These are phyloP conservation scores for Villa cingulata DNA, from an alignment of 2,888 invertebrate genomes.

Conservation along the genomic window DNA sequence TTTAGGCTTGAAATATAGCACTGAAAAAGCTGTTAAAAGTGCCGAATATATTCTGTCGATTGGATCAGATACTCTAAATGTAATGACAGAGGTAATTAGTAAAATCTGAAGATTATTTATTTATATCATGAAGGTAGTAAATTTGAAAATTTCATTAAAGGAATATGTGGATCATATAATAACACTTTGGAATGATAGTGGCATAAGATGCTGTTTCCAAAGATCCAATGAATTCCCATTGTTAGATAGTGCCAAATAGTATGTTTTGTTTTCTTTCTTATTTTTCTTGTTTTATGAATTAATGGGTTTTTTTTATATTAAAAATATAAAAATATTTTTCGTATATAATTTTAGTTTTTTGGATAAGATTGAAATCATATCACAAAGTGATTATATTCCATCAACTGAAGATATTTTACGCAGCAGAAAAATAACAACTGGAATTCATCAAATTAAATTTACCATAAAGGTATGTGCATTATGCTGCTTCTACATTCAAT, in stretches of 20 bases:
- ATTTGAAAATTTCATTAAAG: constrained; percentile 39
- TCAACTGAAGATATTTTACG: constrained; percentile 62
- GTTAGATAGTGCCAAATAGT: constrained; percentile 73
- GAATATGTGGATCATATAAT: constrained; percentile 58
- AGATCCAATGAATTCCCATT: constrained; percentile 65
- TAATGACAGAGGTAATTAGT: constrained; percentile 41
- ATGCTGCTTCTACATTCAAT: no score
- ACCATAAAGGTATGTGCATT: constrained; percentile 47
- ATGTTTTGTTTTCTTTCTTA: no score
- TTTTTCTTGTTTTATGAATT: no score
- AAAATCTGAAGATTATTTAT: neutral
- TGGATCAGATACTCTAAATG: constrained; percentile 40
- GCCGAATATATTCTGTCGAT: constrained; percentile 40
- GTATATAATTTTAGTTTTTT: no score
- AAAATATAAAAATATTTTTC: constrained; percentile 16
- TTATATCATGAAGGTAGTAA: no score
- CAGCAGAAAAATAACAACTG: constrained; percentile 58
- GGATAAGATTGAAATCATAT: constrained; percentile 52
- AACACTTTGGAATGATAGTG: constrained; percentile 54
- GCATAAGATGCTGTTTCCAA: constrained; percentile 52
- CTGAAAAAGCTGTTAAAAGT: constrained; percentile 28
- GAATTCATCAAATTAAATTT: constrained; percentile 63
- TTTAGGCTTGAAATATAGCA: constrained; percentile 40
- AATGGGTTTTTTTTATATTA: neutral
- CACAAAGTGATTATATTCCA: constrained; percentile 51